Base-by-base conservation (phyloP, 1,140 invertebrate genomes). In the Stenopsyche tienmushanensis region DNA sequence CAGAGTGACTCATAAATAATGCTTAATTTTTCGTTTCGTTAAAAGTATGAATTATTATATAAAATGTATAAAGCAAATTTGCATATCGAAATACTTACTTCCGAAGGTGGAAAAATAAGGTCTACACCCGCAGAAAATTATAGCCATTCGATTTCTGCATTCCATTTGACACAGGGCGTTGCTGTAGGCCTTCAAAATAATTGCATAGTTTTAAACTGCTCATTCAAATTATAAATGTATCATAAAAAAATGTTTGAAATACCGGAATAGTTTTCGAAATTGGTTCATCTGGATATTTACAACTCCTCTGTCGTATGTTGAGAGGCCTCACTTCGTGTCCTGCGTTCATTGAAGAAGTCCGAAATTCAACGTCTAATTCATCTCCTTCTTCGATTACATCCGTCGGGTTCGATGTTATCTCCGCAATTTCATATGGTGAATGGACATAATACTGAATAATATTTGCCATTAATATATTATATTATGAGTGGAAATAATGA, bases 371-470 rank as follows among this genome's bases (percentile, higher is more conserved):
- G 24, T 83, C 80, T 3, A 84, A 67, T 65, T 85, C 83, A 69
- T 82, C 79, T 5, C 79, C 80, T 10, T 80, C 77, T 13, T 72
- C 72, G 0, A 82, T 69, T 34, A 81, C 74, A 1, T 77, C 73
- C 5, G 80, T 82, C 0, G 77, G 75, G 55, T 80, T 80, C 0
- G 77, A 79, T 7, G 78, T 80, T 2, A 80, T 77, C 17, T 84
- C 82, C 0, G 82, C 78, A 24, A 85, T 78, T 54, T 86, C 85
- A 54, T 77, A 80, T 24, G 83, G 80, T 0, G 83, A 84, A 73
- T 86, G 84, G 1, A 85, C 74, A 69, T 83, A 85, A 72, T 82
- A 85, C 83, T 85, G 74, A n/a, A n/a, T 18, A 8, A 49, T 29
- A 45, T 54, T 62, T 66, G 23, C 3, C 8, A 24, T 26, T 47